phyloP scores from a whole-genome alignment of 35 echinoderm and acorn worm genomes.

The Heliocidaris erythrogramma region DNA sequence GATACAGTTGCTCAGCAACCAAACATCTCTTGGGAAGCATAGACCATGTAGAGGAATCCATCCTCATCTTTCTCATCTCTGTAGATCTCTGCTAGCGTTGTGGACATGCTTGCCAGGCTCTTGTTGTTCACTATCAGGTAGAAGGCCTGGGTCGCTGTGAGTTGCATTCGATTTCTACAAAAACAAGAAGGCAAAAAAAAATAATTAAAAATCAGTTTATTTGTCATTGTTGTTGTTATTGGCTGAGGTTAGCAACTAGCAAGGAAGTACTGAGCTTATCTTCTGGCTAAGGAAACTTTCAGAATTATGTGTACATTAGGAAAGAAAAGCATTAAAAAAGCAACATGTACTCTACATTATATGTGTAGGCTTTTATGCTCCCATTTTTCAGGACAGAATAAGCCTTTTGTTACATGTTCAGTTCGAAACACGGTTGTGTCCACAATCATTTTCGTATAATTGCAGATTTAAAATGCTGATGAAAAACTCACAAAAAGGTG shows the following conservation, averaged over 20 bases:
- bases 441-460: too few species aligned
- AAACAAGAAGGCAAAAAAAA: not conserved
- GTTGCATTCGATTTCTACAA: slow-evolving; percentile 98
- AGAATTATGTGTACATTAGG: not conserved
- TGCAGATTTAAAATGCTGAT: too few species aligned
- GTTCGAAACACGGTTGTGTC: too few species aligned
- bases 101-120: slow-evolving; percentile 98
- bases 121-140: slow-evolving; percentile 99
- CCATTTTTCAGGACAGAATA: too few species aligned
- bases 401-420: too few species aligned
- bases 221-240: too few species aligned
- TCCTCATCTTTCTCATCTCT: slow-evolving; percentile 98
- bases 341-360: too few species aligned
- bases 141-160: slow-evolving; percentile 97
- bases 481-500: too few species aligned
- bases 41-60: slow-evolving; percentile 99
- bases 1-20: slow-evolving; percentile 63
- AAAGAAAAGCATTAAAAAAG: not conserved
- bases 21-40: slow-evolving; percentile 99
- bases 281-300: not conserved
- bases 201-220: not conserved
- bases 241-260: too few species aligned
- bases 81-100: slow-evolving; percentile 92
- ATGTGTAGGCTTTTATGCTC: too few species aligned
- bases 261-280: too few species aligned